These are phyloP conservation scores for Phthorimaea operculella DNA, from an alignment of 1,140 invertebrate species.

Conservation along the genomic window DNA sequence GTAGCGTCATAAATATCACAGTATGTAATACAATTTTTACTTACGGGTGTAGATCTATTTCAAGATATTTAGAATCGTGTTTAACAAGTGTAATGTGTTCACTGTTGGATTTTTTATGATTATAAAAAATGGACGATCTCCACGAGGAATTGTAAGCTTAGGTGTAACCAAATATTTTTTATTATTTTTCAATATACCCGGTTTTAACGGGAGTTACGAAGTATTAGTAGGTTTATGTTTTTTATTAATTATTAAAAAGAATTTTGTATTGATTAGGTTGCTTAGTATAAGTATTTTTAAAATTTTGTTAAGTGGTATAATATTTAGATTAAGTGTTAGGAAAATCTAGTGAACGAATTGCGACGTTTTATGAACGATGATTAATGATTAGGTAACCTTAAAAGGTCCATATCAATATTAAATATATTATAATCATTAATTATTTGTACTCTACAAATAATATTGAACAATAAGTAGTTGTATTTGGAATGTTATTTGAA, in stretches of 20 bases:
- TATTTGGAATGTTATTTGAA: constrained; percentile 41
- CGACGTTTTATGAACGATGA: constrained; percentile 37
- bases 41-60: constrained; percentile 62
- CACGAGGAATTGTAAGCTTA: constrained; percentile 36
- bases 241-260: constrained; percentile 10
- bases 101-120: constrained; percentile 42
- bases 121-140: constrained; percentile 32
- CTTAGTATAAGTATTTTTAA: constrained; percentile 24
- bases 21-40: constrained; percentile 57
- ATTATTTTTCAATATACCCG: constrained; percentile 42
- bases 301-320: constrained; percentile 33
- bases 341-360: constrained; percentile 35
- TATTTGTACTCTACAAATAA: constrained; percentile 51
- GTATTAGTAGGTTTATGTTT: constrained; percentile 58
- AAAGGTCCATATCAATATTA: constrained; percentile 66
- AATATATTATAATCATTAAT: constrained; percentile 62
- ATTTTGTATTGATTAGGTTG: constrained; percentile 18
- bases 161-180: constrained; percentile 35
- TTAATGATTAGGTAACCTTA: constrained; percentile 48
- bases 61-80: constrained; percentile 43
- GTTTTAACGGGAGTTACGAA: constrained; percentile 58
- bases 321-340: constrained; percentile 47
- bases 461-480: constrained; percentile 64
- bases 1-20: constrained; percentile 33
- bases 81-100: constrained; percentile 51